These are phyloP conservation scores for Pimephales promelas DNA, from an alignment of 2,113 vertebrate species.

Conservation along the genomic window DNA sequence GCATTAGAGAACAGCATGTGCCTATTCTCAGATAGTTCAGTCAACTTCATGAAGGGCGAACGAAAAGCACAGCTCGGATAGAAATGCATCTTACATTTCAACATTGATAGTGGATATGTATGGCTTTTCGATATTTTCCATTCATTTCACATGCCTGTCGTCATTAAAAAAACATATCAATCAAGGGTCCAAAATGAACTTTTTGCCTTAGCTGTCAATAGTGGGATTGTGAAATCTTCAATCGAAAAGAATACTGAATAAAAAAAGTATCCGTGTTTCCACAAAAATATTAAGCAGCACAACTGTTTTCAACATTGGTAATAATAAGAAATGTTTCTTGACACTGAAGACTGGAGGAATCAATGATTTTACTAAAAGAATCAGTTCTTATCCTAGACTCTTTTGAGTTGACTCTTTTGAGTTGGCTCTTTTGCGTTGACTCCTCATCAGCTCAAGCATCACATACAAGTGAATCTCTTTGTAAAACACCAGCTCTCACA, in stretches of 20 bases:
- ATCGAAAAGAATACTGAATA: no score
- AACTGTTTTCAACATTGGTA: neutral
- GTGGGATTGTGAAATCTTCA: neutral
- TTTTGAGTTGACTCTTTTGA: neutral
- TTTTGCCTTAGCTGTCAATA: neutral
- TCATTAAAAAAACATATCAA: neutral
- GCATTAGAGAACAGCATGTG: neutral
- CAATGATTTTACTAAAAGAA: neutral
- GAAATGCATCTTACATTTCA: constrained; percentile 12
- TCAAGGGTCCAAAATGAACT: constrained; percentile 13
- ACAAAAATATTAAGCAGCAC: neutral
- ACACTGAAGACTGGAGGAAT: neutral
- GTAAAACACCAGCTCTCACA: no score
- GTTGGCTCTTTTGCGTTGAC: neutral
- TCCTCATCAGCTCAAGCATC: no score
- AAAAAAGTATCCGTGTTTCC: neutral
- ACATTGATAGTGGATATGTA: neutral
- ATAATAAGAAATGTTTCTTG: neutral
- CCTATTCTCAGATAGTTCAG: neutral
- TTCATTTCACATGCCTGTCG: constrained; percentile 13
- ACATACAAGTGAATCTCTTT: no score
- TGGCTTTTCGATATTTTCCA: constrained; percentile 1
- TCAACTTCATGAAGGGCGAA: neutral
- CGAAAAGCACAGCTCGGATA: neutral
- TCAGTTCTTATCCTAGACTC: neutral